Evolutionary conservation across 2,797 vertebrate species (phyloP).

Genomic region (Decapterus maruadsi): DNA sequence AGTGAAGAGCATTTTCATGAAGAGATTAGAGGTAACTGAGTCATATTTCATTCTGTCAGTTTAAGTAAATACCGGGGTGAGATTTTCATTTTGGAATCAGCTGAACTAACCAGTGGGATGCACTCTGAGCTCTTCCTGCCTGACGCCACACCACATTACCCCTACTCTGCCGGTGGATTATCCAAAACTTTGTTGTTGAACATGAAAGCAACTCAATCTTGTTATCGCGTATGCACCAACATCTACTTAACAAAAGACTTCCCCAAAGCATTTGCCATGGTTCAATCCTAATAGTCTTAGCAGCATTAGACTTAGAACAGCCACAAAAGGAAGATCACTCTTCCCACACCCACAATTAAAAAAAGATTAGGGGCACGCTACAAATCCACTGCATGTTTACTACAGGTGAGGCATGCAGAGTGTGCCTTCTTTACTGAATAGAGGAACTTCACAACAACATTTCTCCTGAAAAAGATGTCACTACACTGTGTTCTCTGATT

Average conservation of each 20-base stretch:
- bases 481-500: neutral
- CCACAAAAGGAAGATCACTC: conserved; percentile 76
- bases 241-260: conserved; percentile 78
- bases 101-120: conserved; percentile 37
- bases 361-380: conserved; percentile 67
- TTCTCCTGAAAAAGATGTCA: conserved; percentile 4
- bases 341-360: conserved; percentile 78
- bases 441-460: conserved; percentile 35
- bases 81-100: conserved; percentile 37
- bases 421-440: conserved; percentile 39
- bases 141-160: conserved; percentile 48
- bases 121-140: conserved; percentile 38
- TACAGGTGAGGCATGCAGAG: conserved; percentile 59
- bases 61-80: conserved; percentile 23
- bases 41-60: conserved; percentile 45
- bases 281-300: conserved; percentile 82
- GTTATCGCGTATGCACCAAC: conserved; percentile 77
- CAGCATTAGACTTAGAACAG: conserved; percentile 75
- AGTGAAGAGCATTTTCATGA: conserved; percentile 38
- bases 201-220: conserved; percentile 81
- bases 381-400: conserved; percentile 74
- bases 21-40: conserved; percentile 49
- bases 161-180: conserved; percentile 71
- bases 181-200: conserved; percentile 76
- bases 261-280: conserved; percentile 76